Conservation (phyloP, 2,888 invertebrate species). For the Mantis religiosa region DNA sequence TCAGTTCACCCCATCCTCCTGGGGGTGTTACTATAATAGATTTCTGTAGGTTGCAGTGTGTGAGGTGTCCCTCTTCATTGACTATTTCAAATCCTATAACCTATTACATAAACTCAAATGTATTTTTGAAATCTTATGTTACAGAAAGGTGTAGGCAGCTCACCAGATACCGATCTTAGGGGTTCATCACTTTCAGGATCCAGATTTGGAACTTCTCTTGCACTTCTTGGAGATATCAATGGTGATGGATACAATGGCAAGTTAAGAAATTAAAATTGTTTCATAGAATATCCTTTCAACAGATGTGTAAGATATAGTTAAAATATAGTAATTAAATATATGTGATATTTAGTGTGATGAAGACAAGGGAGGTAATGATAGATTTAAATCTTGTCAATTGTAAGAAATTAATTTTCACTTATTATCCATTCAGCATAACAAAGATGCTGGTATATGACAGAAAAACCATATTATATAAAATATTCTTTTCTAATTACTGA, state of each 20-base stretch:
- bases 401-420: background rate
- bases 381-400: no score
- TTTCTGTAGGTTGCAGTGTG: no score
- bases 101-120: no score
- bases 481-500: no score
- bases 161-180: background rate
- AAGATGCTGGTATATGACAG: no score
- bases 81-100: no score
- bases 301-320: background rate
- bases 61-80: no score
- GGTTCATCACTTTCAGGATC: background rate
- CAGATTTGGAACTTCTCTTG: background rate
- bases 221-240: background rate
- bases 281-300: background rate
- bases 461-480: no score
- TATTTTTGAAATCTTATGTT: background rate
- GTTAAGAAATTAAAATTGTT: background rate
- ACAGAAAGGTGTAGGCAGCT: background rate
- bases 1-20: no score
- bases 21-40: no score
- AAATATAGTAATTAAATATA: background rate
- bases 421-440: background rate
- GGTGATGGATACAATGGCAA: background rate
- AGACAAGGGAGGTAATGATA: background rate
- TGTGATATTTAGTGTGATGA: background rate